Percentiles rank a stretch among this genome's conserved stretches.
Conservation (phyloP, 53 echinoderm and acorn worm species). For the Apostichopus leukothele region DNA sequence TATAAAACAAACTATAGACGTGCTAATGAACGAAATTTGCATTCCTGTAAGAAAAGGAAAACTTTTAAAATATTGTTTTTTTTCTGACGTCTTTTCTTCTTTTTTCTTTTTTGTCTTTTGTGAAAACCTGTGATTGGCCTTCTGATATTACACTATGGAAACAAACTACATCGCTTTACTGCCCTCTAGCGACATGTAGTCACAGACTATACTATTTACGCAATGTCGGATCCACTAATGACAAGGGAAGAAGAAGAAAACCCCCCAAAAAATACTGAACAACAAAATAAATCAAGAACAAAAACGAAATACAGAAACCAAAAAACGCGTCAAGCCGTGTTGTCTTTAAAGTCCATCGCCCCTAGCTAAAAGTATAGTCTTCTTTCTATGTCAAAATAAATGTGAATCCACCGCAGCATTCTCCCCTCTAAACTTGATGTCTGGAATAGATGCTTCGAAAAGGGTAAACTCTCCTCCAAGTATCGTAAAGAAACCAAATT, state of each 20-base stretch:
- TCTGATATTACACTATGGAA: background rate
- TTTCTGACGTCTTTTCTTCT: too few species aligned
- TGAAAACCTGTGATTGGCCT: background rate
- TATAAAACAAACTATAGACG: too few species aligned
- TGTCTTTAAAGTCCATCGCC: background rate
- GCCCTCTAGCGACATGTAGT: conserved; percentile 1
- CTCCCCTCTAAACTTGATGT: background rate
- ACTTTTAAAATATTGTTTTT: too few species aligned
- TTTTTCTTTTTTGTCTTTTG: background rate
- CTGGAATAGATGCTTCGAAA: background rate
- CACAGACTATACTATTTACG: background rate
- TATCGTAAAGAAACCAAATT: background rate
- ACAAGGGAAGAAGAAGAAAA: background rate
- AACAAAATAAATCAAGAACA: background rate
- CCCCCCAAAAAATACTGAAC: background rate
- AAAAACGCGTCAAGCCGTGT: background rate
- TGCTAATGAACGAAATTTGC: too few species aligned
- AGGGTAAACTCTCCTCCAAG: background rate
- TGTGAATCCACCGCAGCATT: background rate
- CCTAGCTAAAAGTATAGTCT: background rate
- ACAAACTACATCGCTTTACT: background rate
- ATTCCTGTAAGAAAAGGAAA: too few species aligned
- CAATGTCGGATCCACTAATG: background rate
- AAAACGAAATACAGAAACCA: too few species aligned
- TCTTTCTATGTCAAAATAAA: background rate